Percentiles rank a stretch among this genome's conserved stretches.
Evolutionary conservation across 2,888 invertebrate species (phyloP).

Genomic region (Drosophila paramelanica): DNA sequence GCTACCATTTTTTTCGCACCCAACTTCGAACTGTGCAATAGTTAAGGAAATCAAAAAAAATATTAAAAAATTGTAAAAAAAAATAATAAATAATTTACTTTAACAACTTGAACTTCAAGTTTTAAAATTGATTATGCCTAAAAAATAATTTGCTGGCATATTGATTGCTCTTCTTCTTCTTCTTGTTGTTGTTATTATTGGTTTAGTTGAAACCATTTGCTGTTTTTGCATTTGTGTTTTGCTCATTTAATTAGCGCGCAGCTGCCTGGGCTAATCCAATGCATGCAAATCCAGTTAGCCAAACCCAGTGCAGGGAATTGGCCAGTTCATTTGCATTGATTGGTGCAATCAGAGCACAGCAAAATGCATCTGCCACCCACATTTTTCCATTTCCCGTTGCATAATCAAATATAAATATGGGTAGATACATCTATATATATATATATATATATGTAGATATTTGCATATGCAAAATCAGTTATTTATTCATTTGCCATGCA

Average conservation of each 20-base stretch:
- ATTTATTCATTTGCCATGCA: conserved; percentile 62
- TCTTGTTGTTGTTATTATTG: conserved; percentile 18
- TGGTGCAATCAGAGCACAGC: conserved; percentile 31
- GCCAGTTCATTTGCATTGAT: conserved; percentile 60
- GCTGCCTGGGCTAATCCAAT: conserved; percentile 3
- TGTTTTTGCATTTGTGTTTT: conserved; percentile 25
- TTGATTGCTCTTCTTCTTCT: conserved; percentile 15
- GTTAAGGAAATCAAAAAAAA: neutral
- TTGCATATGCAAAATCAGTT: conserved; percentile 18
- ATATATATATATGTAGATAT: too few species aligned
- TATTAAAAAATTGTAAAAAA: neutral
- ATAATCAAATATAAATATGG: conserved; percentile 24
- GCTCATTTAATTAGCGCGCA: conserved; percentile 46
- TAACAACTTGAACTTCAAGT: conserved; percentile 55
- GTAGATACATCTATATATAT: too few species aligned
- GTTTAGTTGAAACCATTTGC: conserved; percentile 25
- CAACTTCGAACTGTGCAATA: conserved; percentile 50
- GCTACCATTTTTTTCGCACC: conserved; percentile 31
- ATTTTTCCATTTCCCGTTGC: conserved; percentile 32
- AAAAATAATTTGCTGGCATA: conserved; percentile 43
- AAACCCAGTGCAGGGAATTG: neutral
- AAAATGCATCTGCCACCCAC: neutral
- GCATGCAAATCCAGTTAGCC: conserved; percentile 31
- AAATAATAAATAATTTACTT: conserved; percentile 32
- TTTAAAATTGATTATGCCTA: conserved; percentile 50